Conservation (phyloP, 1,140 invertebrate species). For the Pantala flavescens region DNA sequence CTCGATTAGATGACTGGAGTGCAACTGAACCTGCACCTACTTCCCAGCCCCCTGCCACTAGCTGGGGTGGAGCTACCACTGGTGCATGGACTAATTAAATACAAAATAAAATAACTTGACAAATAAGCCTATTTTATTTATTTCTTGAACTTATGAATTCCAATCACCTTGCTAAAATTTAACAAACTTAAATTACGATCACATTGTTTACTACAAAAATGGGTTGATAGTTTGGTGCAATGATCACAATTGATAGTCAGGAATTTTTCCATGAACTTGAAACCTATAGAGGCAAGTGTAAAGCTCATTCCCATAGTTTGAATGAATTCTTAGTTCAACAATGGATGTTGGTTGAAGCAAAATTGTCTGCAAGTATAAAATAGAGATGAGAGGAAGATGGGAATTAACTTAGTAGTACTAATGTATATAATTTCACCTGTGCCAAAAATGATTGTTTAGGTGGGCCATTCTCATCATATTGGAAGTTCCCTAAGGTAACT, state of each 20-base stretch:
- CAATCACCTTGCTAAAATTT: no score
- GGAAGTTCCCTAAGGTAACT: not conserved
- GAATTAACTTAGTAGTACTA: not conserved
- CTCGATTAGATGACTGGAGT: not conserved
- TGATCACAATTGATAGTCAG: not conserved
- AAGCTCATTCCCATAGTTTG: constrained; percentile 88
- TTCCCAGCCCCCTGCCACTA: not conserved
- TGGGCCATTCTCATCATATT: not conserved
- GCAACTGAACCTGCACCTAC: not conserved
- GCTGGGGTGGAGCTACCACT: not conserved
- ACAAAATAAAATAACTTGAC: no score
- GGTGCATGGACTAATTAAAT: not conserved
- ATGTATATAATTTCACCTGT: constrained; percentile 1
- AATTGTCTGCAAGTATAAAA: constrained; percentile 33
- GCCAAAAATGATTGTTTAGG: not conserved
- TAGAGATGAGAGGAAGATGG: constrained; percentile 10
- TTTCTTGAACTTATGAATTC: no score
- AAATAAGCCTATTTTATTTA: no score
- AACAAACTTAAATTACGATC: no score
- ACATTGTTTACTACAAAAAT: no score
- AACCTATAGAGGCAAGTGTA: constrained; percentile 97
- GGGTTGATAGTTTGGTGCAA: no score
- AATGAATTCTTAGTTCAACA: constrained; percentile 79
- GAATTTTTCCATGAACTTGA: constrained; percentile 73
- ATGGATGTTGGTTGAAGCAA: constrained; percentile 49